Percentiles rank a stretch among this genome's conserved stretches.
Conservation (phyloP, 2,113 vertebrate genomes). For the Manacus vitellinus region DNA sequence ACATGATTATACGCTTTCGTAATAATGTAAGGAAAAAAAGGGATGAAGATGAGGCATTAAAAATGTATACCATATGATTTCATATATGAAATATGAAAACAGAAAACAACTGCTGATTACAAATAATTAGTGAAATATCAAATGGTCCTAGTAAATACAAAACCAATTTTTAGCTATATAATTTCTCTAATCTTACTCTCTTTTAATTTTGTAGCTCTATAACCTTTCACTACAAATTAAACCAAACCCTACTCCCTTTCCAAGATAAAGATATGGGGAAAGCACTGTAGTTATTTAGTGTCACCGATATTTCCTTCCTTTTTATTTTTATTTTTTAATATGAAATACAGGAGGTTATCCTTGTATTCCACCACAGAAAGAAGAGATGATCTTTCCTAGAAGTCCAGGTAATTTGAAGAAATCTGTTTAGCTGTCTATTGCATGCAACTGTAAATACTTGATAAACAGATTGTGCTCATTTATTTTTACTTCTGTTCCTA, state of each 20-base stretch:
- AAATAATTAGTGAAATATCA: conserved; percentile 7
- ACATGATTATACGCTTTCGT: conserved; percentile 24
- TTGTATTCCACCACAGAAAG: neutral
- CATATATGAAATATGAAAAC: neutral
- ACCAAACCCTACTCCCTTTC: neutral
- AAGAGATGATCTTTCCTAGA: neutral
- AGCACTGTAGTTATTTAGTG: neutral
- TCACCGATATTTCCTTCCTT: neutral
- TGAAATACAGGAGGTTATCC: neutral
- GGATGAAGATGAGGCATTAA: neutral
- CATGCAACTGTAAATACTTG: neutral
- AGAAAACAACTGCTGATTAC: neutral
- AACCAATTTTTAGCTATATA: neutral
- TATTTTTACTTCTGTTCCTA: neutral
- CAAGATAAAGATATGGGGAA: neutral
- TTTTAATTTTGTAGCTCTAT: neutral
- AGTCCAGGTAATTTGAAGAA: neutral
- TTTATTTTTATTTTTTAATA: neutral
- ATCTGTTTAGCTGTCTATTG: neutral
- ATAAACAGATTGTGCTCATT: neutral
- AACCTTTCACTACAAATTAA: neutral
- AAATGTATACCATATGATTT: neutral
- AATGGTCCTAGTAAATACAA: neutral
- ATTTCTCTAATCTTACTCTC: neutral
- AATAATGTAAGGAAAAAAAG: neutral